Percentiles rank a stretch among this genome's conserved stretches.
Evolutionary conservation across 1,140 invertebrate species (phyloP).

Genomic region (Ylistrum balloti): DNA sequence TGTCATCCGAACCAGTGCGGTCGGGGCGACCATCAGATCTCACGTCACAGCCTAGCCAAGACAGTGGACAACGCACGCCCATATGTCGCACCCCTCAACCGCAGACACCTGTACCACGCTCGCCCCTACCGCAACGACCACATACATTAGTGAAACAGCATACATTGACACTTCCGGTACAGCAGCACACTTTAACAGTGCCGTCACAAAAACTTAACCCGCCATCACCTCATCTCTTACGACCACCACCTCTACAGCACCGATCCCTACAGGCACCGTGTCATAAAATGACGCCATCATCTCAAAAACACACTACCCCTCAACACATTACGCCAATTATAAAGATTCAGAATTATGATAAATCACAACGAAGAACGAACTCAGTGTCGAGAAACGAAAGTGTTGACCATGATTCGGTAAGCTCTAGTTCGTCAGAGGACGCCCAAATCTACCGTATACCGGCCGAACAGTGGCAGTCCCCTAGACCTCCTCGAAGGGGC

Average conservation of each 20-base stretch:
- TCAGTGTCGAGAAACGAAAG: not conserved
- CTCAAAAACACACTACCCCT: not conserved
- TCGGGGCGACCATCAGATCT: not conserved
- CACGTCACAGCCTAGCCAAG: not conserved
- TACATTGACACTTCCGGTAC: conserved; percentile 33
- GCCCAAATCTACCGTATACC: conserved; percentile 55
- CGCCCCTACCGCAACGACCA: not conserved
- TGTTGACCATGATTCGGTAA: conserved; percentile 50
- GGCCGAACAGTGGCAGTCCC: conserved; percentile 55
- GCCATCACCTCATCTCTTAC: not conserved
- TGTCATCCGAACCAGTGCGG: conserved; percentile 50
- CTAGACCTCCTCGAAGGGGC: conserved; percentile 29
- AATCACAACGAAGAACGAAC: conserved; percentile 53
- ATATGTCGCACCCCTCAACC: not conserved
- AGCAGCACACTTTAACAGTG: not conserved
- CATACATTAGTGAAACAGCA: conserved; percentile 1
- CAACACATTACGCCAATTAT: conserved; percentile 59
- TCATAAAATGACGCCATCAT: not conserved
- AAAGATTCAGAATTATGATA: conserved; percentile 63
- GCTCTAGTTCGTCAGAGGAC: conserved; percentile 61
- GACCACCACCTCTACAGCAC: not conserved
- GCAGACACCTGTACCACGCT: not conserved
- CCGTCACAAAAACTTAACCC: not conserved
- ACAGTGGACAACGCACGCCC: not conserved
- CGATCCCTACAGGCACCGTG: not conserved